Conservation (phyloP, 2,113 vertebrate species). For the Aix galericulata region DNA sequence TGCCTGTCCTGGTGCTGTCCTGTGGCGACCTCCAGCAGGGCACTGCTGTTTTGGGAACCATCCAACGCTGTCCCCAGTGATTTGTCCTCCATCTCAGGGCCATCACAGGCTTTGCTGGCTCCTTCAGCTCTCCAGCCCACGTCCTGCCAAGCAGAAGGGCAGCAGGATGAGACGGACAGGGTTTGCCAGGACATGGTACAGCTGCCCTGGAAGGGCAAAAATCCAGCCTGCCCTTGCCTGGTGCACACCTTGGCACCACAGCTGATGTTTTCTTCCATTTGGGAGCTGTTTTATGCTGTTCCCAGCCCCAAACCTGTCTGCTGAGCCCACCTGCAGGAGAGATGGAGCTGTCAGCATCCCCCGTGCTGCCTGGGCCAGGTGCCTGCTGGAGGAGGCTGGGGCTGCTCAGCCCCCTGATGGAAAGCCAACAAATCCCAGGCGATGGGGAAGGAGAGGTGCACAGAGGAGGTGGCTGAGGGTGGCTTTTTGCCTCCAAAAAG, state of each 20-base stretch:
- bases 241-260: accelerated
- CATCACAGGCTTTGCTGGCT: not conserved
- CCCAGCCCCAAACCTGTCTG: accelerated
- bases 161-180: not conserved
- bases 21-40: not conserved
- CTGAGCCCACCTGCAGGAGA: not conserved
- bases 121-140: not conserved
- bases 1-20: accelerated
- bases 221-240: not conserved
- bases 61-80: not conserved
- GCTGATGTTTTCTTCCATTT: not conserved
- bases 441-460: not conserved
- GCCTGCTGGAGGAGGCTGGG: not conserved
- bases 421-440: not conserved
- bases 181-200: accelerated
- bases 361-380: not conserved
- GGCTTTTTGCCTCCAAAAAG: not conserved
- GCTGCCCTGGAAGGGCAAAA: not conserved
- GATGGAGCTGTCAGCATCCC: not conserved
- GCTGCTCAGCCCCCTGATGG: not conserved
- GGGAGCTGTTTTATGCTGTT: not conserved
- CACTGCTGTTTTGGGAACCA: not conserved
- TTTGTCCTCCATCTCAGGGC: not conserved
- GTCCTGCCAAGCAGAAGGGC: not conserved
- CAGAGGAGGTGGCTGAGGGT: not conserved